Percentiles rank a stretch among this genome's conserved stretches.
These are phyloP conservation scores for Cephalopachus bancanus DNA, from an alignment of 2,797 vertebrate species.

Conservation along the genomic window DNA sequence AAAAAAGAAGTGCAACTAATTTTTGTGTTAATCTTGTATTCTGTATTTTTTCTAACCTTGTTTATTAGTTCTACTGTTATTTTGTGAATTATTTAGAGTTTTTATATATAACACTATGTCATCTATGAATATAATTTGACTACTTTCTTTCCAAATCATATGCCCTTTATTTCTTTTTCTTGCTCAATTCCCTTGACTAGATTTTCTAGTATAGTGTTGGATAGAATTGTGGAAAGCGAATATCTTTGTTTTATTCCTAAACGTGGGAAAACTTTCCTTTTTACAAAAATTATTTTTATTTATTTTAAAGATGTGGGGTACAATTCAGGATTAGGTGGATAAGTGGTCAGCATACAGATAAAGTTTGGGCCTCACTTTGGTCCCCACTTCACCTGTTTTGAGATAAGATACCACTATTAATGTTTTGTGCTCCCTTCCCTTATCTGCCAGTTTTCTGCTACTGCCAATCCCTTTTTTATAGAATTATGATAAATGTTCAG, in stretches of 20 bases:
- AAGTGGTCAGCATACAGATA: no score
- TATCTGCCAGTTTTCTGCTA: no score
- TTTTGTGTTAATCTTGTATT: constrained; percentile 9
- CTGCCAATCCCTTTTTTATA: no score
- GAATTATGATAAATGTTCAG: no score
- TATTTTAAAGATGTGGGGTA: no score
- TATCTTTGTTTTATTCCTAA: not conserved
- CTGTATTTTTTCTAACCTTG: not conserved
- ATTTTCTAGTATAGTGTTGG: not conserved
- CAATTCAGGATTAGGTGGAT: no score
- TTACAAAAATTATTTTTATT: not conserved
- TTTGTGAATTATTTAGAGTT: not conserved
- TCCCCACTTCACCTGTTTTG: no score
- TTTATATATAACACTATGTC: not conserved
- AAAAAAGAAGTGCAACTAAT: not conserved
- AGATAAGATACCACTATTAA: no score
- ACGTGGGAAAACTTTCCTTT: not conserved
- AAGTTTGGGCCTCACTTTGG: no score
- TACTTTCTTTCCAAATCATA: not conserved
- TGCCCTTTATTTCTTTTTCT: not conserved
- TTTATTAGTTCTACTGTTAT: not conserved
- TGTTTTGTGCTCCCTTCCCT: no score
- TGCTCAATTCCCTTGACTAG: not conserved
- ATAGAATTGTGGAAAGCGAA: not conserved
- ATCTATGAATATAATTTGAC: not conserved